Evolutionary conservation across 2,113 vertebrate species (phyloP).

Genomic region (Prunella fulvescens): DNA sequence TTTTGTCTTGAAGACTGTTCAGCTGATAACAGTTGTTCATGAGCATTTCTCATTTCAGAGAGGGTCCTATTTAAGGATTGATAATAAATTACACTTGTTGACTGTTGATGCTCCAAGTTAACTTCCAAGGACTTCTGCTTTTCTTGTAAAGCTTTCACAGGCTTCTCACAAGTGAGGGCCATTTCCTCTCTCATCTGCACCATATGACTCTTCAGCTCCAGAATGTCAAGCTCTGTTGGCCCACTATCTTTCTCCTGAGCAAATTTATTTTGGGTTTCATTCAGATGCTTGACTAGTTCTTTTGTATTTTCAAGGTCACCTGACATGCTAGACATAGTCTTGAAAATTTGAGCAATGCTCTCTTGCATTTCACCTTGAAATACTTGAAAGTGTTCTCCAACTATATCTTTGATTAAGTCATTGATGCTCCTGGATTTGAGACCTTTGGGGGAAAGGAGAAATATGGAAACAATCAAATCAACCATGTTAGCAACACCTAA

Average conservation of each 20-base stretch:
- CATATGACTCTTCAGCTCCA: constrained; percentile 67
- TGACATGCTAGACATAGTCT: constrained; percentile 72
- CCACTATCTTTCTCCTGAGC: constrained; percentile 26
- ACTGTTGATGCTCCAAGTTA: constrained; percentile 56
- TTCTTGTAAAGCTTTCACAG: constrained; percentile 67
- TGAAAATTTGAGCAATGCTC: constrained; percentile 70
- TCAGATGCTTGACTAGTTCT: constrained; percentile 63
- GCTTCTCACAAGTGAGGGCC: constrained; percentile 49
- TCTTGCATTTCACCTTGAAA: constrained; percentile 71
- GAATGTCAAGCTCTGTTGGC: constrained; percentile 55
- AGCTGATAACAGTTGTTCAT: constrained; percentile 48
- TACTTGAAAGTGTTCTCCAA: constrained; percentile 66
- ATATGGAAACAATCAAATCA: neutral
- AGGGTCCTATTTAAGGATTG: constrained; percentile 74
- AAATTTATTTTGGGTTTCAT: constrained; percentile 67
- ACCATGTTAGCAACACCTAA: neutral
- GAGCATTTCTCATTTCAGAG: constrained; percentile 65
- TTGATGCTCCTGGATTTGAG: constrained; percentile 71
- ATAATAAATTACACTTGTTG: constrained; percentile 57
- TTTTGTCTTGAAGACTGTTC: neutral
- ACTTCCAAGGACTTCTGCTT: constrained; percentile 69
- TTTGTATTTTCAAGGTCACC: constrained; percentile 72
- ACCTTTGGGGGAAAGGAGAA: constrained; percentile 44
- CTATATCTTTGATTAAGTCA: constrained; percentile 65
- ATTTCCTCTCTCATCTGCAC: constrained; percentile 68